Evolutionary conservation across 2,888 invertebrate species (phyloP).

Genomic region (Tribolium freemani): DNA sequence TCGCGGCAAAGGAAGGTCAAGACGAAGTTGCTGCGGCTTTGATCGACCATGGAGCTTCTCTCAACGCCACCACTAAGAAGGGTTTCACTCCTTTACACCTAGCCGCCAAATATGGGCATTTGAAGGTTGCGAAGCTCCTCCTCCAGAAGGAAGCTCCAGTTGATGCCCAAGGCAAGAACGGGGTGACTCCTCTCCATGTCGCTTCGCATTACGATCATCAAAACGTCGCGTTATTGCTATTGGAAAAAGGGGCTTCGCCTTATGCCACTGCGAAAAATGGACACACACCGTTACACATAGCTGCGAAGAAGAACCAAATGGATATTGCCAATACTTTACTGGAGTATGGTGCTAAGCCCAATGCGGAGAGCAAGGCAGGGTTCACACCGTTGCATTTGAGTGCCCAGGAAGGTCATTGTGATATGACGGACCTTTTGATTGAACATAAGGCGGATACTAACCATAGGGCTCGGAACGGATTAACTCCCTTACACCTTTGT

Average conservation of each 20-base stretch:
- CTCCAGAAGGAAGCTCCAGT: slow-evolving; percentile 95
- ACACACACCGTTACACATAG: slow-evolving; percentile 98
- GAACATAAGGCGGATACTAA: slow-evolving; percentile 94
- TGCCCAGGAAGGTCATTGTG: slow-evolving; percentile 95
- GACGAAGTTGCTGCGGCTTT: slow-evolving; percentile 96
- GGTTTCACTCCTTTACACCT: slow-evolving; percentile 98
- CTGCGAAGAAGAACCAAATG: slow-evolving; percentile 99
- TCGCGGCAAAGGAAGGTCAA: slow-evolving; percentile 98
- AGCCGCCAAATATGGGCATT: slow-evolving; percentile 98
- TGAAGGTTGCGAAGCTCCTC: slow-evolving; percentile 94
- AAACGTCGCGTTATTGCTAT: slow-evolving; percentile 91
- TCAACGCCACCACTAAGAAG: slow-evolving; percentile 96
- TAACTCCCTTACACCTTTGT: slow-evolving; percentile 97
- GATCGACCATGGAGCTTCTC: slow-evolving; percentile 94
- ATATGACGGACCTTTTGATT: slow-evolving; percentile 94
- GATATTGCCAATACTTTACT: slow-evolving; percentile 97
- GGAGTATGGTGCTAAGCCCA: slow-evolving; percentile 95
- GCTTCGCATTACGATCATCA: slow-evolving; percentile 99
- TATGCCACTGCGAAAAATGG: slow-evolving; percentile 99
- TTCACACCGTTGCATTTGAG: slow-evolving; percentile 97
- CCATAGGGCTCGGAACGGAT: slow-evolving; percentile 93
- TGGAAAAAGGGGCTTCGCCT: slow-evolving; percentile 87
- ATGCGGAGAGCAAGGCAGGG: slow-evolving; percentile 97
- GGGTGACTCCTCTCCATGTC: slow-evolving; percentile 97
- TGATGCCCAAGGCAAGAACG: slow-evolving; percentile 98